Evolutionary conservation across 2,797 vertebrate genomes (phyloP), one percentile per base, ranked within the genome.

Genomic region (Numenius phaeopus): DNA sequence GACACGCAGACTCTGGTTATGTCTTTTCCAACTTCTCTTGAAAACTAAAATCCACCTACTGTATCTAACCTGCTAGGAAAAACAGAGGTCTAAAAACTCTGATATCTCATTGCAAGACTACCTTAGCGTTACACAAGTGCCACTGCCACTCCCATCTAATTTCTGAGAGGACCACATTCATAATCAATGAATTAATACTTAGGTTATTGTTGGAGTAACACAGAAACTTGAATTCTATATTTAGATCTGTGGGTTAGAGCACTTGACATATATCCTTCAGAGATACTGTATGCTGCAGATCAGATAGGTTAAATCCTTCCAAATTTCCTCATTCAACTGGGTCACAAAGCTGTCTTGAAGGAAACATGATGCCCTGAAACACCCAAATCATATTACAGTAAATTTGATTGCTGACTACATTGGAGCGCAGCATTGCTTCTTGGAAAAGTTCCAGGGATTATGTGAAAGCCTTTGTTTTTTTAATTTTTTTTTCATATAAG

Each of bases 51-150:
- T 30, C 10, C 8, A 40, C 21, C 14, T 72, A 21, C 18, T 26
- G 7, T 66, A 34, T 40, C n/a, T 46, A 11, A 47, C 7, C 6
- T 79, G 27, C 5, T 64, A 24, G 27, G n/a, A 79, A 59, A 54
- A 30, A 13, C 0, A 0, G 39, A 26, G 15, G 5, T 50, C 27
- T 32, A 24, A 57, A 58, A 34, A 15, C 9, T 52, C 21, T 1
- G 0, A 24, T 75, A 75, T 21, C 7, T 67, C 54, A 14, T 30
- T 52, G 46, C 34, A 46, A 9, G 22, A 27, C 30, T 42, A 37
- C 7, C 6, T 66, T 59, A 52, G 11, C 9, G 15, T 14, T 72
- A 34, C n/a, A 59, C 11, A 58, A 39, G 9, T 59, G 17, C 4
- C 39, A 64, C 27, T 83, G 10, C 5, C 39, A 64, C 32, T 83